Percentiles rank a stretch among this genome's conserved stretches.
Evolutionary conservation across 2,113 vertebrate genomes (phyloP).

Genomic region (Aspidoscelis tigris): DNA sequence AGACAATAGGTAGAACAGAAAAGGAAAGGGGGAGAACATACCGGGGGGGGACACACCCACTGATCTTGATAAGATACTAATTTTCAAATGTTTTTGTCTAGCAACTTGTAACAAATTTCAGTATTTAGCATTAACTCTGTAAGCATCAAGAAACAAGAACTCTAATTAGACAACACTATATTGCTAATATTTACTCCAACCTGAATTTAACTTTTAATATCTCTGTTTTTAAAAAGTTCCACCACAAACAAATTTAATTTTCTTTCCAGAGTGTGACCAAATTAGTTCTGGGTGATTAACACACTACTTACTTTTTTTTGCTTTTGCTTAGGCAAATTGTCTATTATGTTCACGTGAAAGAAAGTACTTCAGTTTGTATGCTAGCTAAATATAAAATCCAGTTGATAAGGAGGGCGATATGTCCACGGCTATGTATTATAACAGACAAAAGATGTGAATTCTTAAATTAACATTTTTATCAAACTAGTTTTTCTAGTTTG

Average conservation of each 20-base stretch:
- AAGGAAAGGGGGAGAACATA: too few relatives aligned
- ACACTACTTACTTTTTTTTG: slow-evolving; percentile 81
- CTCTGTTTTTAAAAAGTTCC: slow-evolving; percentile 72
- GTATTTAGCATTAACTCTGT: slow-evolving; percentile 43
- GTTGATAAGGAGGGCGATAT: slow-evolving; percentile 68
- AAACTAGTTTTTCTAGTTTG: slow-evolving; percentile 66
- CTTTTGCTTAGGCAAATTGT: slow-evolving; percentile 77
- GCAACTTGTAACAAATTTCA: slow-evolving; percentile 39
- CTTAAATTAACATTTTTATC: slow-evolving; percentile 59
- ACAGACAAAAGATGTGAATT: slow-evolving; percentile 62
- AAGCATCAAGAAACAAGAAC: neutral
- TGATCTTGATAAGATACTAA: slow-evolving; percentile 35
- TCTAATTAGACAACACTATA: slow-evolving; percentile 29
- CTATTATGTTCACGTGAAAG: slow-evolving; percentile 71
- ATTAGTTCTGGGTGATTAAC: slow-evolving; percentile 82
- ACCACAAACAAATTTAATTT: slow-evolving; percentile 75
- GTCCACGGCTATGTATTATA: slow-evolving; percentile 46
- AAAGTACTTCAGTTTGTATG: slow-evolving; percentile 72
- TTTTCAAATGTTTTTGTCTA: slow-evolving; percentile 25
- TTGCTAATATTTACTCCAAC: slow-evolving; percentile 36
- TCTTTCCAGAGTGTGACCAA: slow-evolving; percentile 70
- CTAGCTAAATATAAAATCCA: slow-evolving; percentile 72
- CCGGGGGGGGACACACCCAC: too few relatives aligned
- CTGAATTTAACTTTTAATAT: slow-evolving; percentile 55
- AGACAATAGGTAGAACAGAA: too few relatives aligned